phyloP scores from a whole-genome alignment of 2,797 vertebrate genomes.

The Liasis olivaceus region DNA sequence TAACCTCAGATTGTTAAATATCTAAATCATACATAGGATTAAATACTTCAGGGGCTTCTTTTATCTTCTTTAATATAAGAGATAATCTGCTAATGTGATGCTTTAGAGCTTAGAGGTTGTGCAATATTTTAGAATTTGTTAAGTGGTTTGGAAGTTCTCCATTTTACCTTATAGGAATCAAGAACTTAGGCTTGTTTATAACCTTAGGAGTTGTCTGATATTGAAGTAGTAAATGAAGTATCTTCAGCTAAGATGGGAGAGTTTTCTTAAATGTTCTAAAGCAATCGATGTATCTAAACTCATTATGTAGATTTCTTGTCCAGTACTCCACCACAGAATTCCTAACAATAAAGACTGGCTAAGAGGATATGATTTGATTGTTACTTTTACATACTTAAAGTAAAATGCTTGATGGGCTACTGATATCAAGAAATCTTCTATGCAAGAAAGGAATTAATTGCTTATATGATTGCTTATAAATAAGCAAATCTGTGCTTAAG shows the following conservation, averaged over 20 bases:
- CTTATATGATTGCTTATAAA: background rate
- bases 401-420: background rate
- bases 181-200: background rate
- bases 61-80: conserved; percentile 32
- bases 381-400: background rate
- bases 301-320: background rate
- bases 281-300: background rate
- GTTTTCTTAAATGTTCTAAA: background rate
- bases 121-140: conserved; percentile 37
- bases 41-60: background rate
- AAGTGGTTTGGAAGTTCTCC: conserved; percentile 30
- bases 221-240: background rate
- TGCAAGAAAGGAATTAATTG: background rate
- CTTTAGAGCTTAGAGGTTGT: conserved; percentile 37
- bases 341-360: background rate
- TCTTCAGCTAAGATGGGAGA: background rate
- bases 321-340: conserved; percentile 1
- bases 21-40: conserved; percentile 1
- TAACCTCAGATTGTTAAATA: background rate
- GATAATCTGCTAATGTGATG: background rate
- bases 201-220: background rate
- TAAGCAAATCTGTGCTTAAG: background rate
- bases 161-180: conserved; percentile 38
- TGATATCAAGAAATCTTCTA: background rate
- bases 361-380: background rate